Base-by-base conservation (phyloP, 1,140 invertebrate species). In the Halesus radiatus region DNA sequence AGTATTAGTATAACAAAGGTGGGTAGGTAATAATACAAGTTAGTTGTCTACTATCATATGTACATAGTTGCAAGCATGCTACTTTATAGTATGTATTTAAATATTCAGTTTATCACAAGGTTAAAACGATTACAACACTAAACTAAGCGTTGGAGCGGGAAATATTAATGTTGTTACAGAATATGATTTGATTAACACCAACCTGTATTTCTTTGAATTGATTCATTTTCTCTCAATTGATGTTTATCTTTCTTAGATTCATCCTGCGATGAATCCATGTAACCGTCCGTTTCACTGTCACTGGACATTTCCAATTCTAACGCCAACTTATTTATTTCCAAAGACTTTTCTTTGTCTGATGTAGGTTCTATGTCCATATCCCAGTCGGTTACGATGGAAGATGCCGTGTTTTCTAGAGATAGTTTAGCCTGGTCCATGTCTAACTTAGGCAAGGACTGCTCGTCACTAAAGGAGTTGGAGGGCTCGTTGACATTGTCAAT, bases 321-420 rank as follows among this genome's bases (percentile, higher is more conserved):
- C 77, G 88, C 87, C 76, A 74, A 89, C 83, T 13, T 88, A 88
- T 79, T 88, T 88, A 68, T 88, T 83, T 88, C 86, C n/a, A 53
- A 29, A 23, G 37, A 87, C 81, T 89, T 89, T 16, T 85, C 85
- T 76, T 89, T 89, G 16, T 88, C 87, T n/a, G 89, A 85, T 6
- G 88, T 89, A 16, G 90, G 88, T 70, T 91, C 91, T 22, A 91
- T 83, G 81, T 91, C 90, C 87, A 91, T 90, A 80, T 92, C 91
- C 91, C 91, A 92, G 78, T 91, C 90, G 7, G 90, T 89, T 37
- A 89, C 88, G 82, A 88, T 89, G 50, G 88, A 86, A 3, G 86
- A 84, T 76, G 87, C 86, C 0, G 72, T 84, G 0, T 64, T 84
- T 22, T 58, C 37, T 50, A 73, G 26, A 6, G 68, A 18, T 70